These are phyloP conservation scores for Toxotes lorentzi DNA, from an alignment of 2,797 vertebrate species.

Conservation along the genomic window DNA sequence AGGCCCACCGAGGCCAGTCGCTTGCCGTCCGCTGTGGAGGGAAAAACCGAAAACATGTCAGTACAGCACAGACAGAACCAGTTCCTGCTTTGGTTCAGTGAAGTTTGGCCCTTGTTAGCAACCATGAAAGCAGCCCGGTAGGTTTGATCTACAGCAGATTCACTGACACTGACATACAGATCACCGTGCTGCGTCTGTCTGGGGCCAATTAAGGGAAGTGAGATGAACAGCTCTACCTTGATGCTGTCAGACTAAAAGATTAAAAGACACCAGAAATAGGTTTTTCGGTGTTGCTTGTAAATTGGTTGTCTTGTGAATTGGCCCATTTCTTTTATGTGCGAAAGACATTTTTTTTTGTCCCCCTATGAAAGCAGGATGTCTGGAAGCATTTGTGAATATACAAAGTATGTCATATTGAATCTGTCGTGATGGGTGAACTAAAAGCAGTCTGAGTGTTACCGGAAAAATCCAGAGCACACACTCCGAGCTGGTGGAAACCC, in stretches of 20 bases:
- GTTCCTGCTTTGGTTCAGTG: conserved; percentile 37
- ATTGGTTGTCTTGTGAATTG: conserved; percentile 54
- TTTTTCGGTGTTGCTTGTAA: conserved; percentile 39
- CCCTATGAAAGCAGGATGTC: conserved; percentile 16
- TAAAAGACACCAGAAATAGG: conserved; percentile 44
- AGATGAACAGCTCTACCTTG: conserved; percentile 60
- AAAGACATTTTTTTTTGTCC: conserved; percentile 18
- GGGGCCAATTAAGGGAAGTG: conserved; percentile 69
- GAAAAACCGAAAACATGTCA: conserved; percentile 50
- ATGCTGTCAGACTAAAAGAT: conserved; percentile 45
- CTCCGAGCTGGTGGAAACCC: conserved; percentile 96
- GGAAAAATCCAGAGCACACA: conserved; percentile 98
- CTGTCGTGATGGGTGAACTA: not conserved
- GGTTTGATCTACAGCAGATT: conserved; percentile 68
- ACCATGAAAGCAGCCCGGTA: conserved; percentile 64
- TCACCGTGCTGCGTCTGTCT: conserved; percentile 50
- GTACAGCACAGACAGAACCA: conserved; percentile 33
- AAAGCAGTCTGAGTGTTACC: conserved; percentile 80
- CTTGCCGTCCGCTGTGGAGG: conserved; percentile 92
- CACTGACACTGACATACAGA: conserved; percentile 63
- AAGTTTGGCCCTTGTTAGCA: conserved; percentile 59
- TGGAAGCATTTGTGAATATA: conserved; percentile 23
- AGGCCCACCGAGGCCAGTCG: conserved; percentile 95
- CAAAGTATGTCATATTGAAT: conserved; percentile 8
- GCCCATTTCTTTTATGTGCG: conserved; percentile 36